Base-by-base conservation (phyloP, 2,888 invertebrate genomes). In the Scaptomyza flava region DNA sequence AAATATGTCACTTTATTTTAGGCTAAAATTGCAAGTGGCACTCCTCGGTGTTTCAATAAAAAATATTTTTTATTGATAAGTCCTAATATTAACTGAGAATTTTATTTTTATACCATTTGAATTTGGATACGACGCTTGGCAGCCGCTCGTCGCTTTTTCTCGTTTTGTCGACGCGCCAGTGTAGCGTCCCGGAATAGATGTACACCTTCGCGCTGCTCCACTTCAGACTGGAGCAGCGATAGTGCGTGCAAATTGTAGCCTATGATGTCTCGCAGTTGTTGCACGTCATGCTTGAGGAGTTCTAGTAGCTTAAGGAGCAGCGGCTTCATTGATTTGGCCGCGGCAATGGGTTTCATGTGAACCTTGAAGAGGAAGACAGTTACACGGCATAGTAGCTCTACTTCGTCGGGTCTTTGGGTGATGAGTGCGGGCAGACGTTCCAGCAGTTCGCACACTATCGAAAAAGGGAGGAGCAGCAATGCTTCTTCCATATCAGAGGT, bases 401-500 rank as follows among this genome's bases (percentile, higher is more conserved):
- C 93, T 90, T 96, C 93, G 89, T 95, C 95, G 34, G 95, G 94
- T 67, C 94, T 93, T 56, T 92, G 88, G 46, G 93, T 93, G 9
- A 98, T 93, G 59, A 98, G 93, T 6, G 92, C 89, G 0, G 96
- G 95, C 68, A 98, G 91, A 84, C 95, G 93, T 62, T 94, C 93
- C 1, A 99, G 93, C 50, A 99, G 93, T 53, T 96, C 95, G 85
- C 96, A 95, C 1, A 97, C 97, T 54, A 95, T 94, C 52, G 95
- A 94, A 90, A 98, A 97, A 1, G 98, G 98, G 45, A 99, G 92
- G 11, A 98, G 93, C 0, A 98, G 92, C 0, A 99, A 93, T 0
- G 98, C 94, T 92, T 98, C 98, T 91, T 99, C 98, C 68, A 99
- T 92, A 89, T 99, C 98, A 89, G 98, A 98, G 2, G 97, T 93